Evolutionary conservation across 2,113 vertebrate genomes (phyloP).

Genomic region (Azemiops feae): DNA sequence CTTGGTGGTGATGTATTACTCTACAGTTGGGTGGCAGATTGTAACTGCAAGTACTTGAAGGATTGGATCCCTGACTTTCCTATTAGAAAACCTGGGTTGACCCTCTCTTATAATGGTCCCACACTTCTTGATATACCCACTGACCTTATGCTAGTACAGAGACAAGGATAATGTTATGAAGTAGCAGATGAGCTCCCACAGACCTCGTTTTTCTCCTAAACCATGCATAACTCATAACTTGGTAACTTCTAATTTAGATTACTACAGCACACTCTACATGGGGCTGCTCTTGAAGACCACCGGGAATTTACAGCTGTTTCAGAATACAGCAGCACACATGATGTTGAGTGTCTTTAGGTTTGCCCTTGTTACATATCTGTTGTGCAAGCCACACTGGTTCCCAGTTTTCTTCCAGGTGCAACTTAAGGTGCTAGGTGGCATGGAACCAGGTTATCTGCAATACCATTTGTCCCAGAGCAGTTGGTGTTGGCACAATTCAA

Average conservation of each 20-base stretch:
- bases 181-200: not conserved
- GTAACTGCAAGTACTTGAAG: not conserved
- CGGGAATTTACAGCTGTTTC: not conserved
- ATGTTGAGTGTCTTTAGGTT: not conserved
- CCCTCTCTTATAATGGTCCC: not conserved
- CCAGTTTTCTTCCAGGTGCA: not conserved
- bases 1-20: not conserved
- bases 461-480: not conserved
- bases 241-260: not conserved
- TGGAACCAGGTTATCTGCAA: not conserved
- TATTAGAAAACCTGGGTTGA: not conserved
- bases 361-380: not conserved
- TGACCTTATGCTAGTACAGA: not conserved
- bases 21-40: not conserved
- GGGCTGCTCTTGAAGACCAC: not conserved
- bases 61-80: not conserved
- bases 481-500: not conserved
- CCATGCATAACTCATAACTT: not conserved
- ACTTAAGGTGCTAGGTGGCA: not conserved
- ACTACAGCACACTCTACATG: not conserved
- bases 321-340: not conserved
- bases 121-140: too few species aligned
- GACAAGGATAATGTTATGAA: not conserved
- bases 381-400: not conserved
- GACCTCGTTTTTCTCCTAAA: not conserved